A percentile compares a stretch with the other conserved stretches of the same genome.
phyloP scores from a whole-genome alignment of 2,888 invertebrate genomes.

The Hemistola chrysoprasaria region DNA sequence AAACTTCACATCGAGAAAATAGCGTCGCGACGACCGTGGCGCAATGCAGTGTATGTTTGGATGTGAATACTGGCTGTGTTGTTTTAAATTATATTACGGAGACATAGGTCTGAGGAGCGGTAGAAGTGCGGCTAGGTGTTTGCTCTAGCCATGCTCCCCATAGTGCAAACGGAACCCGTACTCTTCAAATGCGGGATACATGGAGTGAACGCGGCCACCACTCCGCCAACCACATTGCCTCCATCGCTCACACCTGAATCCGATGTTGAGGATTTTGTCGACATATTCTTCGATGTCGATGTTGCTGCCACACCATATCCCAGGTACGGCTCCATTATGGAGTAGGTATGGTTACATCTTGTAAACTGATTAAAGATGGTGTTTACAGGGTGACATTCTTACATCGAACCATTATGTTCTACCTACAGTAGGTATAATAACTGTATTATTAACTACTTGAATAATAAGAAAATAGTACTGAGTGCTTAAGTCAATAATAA shows the following conservation, averaged over 20 bases:
- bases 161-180: slow-evolving; percentile 74
- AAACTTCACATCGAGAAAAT: slow-evolving; percentile 49
- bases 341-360: slow-evolving; percentile 23
- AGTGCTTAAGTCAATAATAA: no score
- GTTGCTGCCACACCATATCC: slow-evolving; percentile 68
- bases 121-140: slow-evolving; percentile 57
- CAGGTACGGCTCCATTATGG: no score
- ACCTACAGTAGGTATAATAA: no score
- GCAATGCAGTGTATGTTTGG: slow-evolving; percentile 80
- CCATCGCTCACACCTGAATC: slow-evolving; percentile 73
- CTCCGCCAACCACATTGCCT: slow-evolving; percentile 70
- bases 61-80: slow-evolving; percentile 68
- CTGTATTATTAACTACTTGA: no score
- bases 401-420: no score
- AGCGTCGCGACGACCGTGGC: slow-evolving; percentile 74
- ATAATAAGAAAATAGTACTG: no score
- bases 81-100: slow-evolving; percentile 58
- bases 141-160: slow-evolving; percentile 72
- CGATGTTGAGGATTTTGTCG: slow-evolving; percentile 72
- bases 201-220: slow-evolving; percentile 57
- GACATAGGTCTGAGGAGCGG: slow-evolving; percentile 53
- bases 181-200: slow-evolving; percentile 68
- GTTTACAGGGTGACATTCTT: no score
- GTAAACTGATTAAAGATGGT: background rate
- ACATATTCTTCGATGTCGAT: slow-evolving; percentile 77